Conservation (phyloP, 2,888 invertebrate species). For the Standfussiana lucernea region DNA sequence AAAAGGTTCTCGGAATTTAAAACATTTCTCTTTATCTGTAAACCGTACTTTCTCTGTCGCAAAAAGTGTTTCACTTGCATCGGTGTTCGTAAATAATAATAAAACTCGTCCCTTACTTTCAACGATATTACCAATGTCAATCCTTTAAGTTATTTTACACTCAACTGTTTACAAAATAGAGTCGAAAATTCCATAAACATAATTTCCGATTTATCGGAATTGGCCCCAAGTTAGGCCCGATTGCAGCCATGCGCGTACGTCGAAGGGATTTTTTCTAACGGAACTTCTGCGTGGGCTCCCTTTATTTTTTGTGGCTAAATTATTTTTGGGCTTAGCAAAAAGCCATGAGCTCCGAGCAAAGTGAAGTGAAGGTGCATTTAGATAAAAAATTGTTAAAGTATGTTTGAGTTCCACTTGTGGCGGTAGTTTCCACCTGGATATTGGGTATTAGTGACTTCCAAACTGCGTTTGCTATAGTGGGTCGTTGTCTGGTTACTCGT, state of each 20-base stretch:
- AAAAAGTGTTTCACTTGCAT: constrained; percentile 50
- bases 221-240: constrained; percentile 20
- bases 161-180: not conserved
- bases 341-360: constrained; percentile 29
- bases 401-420: constrained; percentile 30
- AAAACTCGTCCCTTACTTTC: constrained; percentile 48
- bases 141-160: not conserved
- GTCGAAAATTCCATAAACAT: constrained; percentile 2
- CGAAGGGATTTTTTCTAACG: constrained; percentile 65
- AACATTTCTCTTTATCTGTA: constrained; percentile 17
- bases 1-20: not conserved
- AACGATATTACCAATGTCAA: constrained; percentile 31
- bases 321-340: constrained; percentile 55
- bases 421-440: constrained; percentile 4
- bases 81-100: constrained; percentile 53
- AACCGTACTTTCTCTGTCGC: constrained; percentile 44
- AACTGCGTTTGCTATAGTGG: not conserved
- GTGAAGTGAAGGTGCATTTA: constrained; percentile 49
- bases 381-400: constrained; percentile 23
- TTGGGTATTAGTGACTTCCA: constrained; percentile 1
- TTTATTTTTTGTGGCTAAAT: constrained; percentile 56
- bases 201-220: constrained; percentile 21
- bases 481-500: not conserved
- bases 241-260: constrained; percentile 42
- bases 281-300: constrained; percentile 54